Base-by-base conservation (phyloP, 2,888 invertebrate species). In the Drosophila hamatofila region DNA sequence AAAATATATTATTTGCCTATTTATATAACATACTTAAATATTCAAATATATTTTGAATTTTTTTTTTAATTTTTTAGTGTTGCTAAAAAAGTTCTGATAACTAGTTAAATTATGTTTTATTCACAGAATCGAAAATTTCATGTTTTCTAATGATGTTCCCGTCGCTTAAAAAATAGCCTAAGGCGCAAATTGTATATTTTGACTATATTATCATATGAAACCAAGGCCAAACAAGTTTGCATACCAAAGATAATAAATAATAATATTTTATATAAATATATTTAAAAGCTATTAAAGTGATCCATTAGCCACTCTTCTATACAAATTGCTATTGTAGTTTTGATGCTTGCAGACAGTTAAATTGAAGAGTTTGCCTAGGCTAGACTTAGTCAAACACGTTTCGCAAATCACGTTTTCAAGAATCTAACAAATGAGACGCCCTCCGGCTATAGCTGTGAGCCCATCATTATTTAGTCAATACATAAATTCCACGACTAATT, bases 231-330 rank as follows among this genome's bases (percentile, higher is more conserved):
- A 21, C 2, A n/a, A 51, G 33, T 46, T 60, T 69, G 65, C 52
- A 71, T 73, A 56, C 42, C 9, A 14, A 46, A 30, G 14, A 7
- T 42, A 42, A 16, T 14, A 30, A 12, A 9, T 27, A 30, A 16
- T 27, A 3, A 30, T 27, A 48, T 27, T 30, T 18, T 12, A 16
- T 18, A 21, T 35, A 33, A 8, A 14, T 18, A 25, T 63, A 46
- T 51, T 59, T 33, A 23, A 23, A 16, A 41, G 11, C 12, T 49
- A 41, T 39, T 25, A 30, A 21, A 4, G 25, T 67, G 41, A 65
- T 70, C 62, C 65, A 77, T 73, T 78, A 78, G 55, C 57, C 54
- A 57, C 35, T 35, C 63, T 18, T 60, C 23, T 64, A 59, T 14
- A 27, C 23, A 23, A 49, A n/a, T 14, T 33, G 18, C n/a, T 18